These are phyloP conservation scores for Notamacropus eugenii DNA, from an alignment of 2,797 vertebrate genomes.

Conservation along the genomic window DNA sequence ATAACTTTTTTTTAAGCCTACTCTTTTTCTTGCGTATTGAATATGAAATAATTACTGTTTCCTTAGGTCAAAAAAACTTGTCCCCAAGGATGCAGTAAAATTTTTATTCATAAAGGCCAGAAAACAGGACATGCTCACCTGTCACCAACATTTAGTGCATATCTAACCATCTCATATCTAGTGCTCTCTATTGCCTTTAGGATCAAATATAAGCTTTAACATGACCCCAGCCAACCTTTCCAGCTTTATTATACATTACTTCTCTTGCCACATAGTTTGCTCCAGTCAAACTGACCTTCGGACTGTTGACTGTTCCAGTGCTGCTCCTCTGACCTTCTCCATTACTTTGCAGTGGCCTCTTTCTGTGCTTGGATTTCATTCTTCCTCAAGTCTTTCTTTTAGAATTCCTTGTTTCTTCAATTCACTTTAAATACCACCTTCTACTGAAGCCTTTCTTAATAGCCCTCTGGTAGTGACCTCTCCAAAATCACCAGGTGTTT, in stretches of 20 bases:
- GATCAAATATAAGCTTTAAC: background rate
- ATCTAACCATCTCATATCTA: background rate
- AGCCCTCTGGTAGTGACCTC: background rate
- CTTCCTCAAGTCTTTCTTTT: background rate
- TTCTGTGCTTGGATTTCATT: background rate
- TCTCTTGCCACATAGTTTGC: background rate
- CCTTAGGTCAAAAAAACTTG: conserved; percentile 4
- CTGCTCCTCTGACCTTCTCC: background rate
- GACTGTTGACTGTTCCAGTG: background rate
- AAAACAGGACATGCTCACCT: background rate
- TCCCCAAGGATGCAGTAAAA: background rate
- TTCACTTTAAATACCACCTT: background rate
- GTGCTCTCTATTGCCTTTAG: background rate
- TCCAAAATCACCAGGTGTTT: background rate
- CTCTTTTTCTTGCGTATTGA: conserved; percentile 23
- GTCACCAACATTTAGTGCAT: background rate
- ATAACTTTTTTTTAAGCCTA: background rate
- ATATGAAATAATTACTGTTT: background rate
- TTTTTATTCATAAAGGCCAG: background rate
- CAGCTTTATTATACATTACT: background rate
- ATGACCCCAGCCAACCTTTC: background rate
- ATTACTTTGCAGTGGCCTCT: background rate
- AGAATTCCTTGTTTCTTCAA: background rate
- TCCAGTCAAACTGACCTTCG: background rate
- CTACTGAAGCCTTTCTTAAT: background rate